Base-by-base conservation (phyloP, 2,113 vertebrate genomes). In the Bothrops jararaca region DNA sequence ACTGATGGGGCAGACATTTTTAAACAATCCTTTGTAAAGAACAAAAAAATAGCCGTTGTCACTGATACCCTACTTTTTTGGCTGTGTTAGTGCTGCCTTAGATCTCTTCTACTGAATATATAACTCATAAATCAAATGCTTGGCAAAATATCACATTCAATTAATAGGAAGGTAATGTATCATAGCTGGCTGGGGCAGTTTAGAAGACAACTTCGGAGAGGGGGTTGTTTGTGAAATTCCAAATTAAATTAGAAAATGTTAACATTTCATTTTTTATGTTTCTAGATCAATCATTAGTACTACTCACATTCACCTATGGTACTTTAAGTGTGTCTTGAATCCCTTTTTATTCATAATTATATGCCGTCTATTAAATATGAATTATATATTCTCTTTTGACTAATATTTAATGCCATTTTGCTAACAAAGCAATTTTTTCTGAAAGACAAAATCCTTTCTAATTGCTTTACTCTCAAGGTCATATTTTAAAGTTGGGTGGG, bases 241-340 rank as follows among this genome's bases (percentile, higher is more conserved):
- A 89, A 80, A 89, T 92, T 85, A 89, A 58, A 89, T 92, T 92
- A 85, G 69, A 92, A 89, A 92, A 92, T 85, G 92, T 92, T 92
- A 89, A 39, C 92, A 52, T 92, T 89, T 92, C 87, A 85, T 92
- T 89, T 48, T 92, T 29, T 56, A 58, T 89, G 18, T 92, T 92
- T 88, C 24, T n/a, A 50, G 22, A 89, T 92, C 64, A 85, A 48
- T 89, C 39, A 85, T 8, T 92, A 89, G 53, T 85, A 52, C 54
- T 50, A 29, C 6, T 58, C 42, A 48, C 57, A n/a, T 92, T 85
- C 88, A 85, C 53, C 22, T 5, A 34, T 85, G 58, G 20, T 89
- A 24, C 23, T 54, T 58, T 13, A 57, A 39, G 8, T 18, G 85
- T 85, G 89, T 42, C 24, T 89, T 89, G 88, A 80, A 13, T 89